Conservation (phyloP, 2,113 vertebrate genomes). For the Dicentrarchus labrax region DNA sequence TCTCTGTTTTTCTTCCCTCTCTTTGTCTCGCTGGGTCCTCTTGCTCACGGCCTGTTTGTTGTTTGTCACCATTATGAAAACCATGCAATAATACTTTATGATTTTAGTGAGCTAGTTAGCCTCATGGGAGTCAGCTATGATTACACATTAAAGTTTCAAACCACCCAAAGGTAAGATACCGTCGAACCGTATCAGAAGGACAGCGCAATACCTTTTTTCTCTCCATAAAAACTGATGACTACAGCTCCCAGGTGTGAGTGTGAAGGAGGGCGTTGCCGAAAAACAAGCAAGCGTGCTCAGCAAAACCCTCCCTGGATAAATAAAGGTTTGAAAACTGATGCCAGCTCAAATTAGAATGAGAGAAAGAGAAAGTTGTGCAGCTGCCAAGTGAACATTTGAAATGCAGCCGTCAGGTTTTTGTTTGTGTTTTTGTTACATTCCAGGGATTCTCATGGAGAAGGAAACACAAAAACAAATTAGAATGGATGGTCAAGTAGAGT, state of each 20-base stretch:
- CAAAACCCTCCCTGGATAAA: slow-evolving; percentile 65
- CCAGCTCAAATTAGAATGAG: slow-evolving; percentile 61
- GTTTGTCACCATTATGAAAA: slow-evolving; percentile 65
- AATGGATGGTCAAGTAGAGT: not conserved
- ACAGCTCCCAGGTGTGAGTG: slow-evolving; percentile 67
- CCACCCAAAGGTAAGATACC: slow-evolving; percentile 73
- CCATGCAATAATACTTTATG: slow-evolving; percentile 69
- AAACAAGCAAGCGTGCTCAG: slow-evolving; percentile 42
- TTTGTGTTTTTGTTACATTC: slow-evolving; percentile 9
- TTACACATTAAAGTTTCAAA: slow-evolving; percentile 75
- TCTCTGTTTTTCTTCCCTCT: slow-evolving; percentile 56
- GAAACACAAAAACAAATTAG: slow-evolving; percentile 1
- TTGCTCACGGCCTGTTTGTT: slow-evolving; percentile 22
- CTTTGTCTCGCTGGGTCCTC: slow-evolving; percentile 23
- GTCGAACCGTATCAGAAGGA: slow-evolving; percentile 52
- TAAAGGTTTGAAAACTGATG: slow-evolving; percentile 56
- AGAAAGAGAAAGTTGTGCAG: slow-evolving; percentile 28
- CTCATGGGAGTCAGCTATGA: slow-evolving; percentile 52
- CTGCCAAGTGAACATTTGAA: slow-evolving; percentile 24
- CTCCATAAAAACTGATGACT: slow-evolving; percentile 74
- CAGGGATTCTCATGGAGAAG: not conserved
- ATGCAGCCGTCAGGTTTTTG: not conserved
- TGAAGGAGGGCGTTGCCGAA: slow-evolving; percentile 50
- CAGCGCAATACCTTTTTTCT: slow-evolving; percentile 51
- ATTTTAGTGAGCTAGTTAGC: slow-evolving; percentile 52